A percentile compares a stretch with the other conserved stretches of the same genome.
Evolutionary conservation across 2,113 vertebrate species (phyloP).

Genomic region (Zosterops hypoxanthus): DNA sequence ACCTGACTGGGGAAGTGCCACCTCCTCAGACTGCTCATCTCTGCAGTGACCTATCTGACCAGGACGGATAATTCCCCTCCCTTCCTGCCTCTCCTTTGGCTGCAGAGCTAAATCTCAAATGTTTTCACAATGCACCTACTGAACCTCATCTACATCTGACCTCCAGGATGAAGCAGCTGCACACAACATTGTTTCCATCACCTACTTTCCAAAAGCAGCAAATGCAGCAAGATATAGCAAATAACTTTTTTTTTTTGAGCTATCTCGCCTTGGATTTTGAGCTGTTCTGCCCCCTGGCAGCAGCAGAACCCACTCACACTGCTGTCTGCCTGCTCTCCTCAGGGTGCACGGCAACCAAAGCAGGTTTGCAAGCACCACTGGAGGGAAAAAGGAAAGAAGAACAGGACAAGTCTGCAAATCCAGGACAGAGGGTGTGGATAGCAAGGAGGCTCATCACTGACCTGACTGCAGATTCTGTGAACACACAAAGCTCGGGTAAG

Average conservation of each 20-base stretch:
- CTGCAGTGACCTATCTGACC: not conserved
- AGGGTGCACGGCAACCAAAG: not conserved
- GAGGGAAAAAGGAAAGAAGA: not conserved
- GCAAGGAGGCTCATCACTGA: not conserved
- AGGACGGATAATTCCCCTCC: not conserved
- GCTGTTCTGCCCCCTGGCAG: not conserved
- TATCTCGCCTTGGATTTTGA: not conserved
- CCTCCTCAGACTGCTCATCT: not conserved
- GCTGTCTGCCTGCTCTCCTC: not conserved
- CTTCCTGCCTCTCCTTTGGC: not conserved
- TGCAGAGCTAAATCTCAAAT: not conserved
- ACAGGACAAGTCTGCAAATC: not conserved
- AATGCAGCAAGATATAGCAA: not conserved
- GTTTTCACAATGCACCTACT: not conserved
- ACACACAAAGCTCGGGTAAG: not conserved
- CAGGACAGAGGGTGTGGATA: rapidly evolving
- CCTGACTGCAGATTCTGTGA: not conserved
- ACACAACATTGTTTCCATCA: not conserved
- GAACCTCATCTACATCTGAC: not conserved
- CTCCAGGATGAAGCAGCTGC: not conserved
- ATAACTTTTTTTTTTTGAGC: not conserved
- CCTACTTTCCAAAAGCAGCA: not conserved
- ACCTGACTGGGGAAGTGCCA: not conserved
- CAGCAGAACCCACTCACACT: not conserved
- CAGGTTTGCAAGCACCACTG: rapidly evolving